Evolutionary conservation across 35 echinoderm and acorn worm species (phyloP).

Genomic region (Holothuria glaberrima): DNA sequence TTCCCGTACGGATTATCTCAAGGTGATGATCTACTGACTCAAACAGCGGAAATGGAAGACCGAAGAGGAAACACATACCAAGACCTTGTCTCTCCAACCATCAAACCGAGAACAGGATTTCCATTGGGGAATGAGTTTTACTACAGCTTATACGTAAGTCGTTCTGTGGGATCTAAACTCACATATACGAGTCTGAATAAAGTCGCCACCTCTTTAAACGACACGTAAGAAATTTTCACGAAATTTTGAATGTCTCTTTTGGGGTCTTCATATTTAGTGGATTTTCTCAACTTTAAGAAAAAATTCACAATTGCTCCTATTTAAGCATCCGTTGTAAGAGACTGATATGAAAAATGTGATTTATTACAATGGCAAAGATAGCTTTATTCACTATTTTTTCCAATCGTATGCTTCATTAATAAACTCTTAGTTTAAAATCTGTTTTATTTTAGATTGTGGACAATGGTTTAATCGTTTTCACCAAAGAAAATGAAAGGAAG

Average conservation of each 20-base stretch:
- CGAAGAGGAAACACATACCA: not conserved
- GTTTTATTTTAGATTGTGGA: conserved; percentile 72
- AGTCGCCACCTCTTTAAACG: no score
- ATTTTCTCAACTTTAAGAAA: no score
- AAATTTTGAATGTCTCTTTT: no score
- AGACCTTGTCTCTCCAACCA: not conserved
- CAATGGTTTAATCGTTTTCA: conserved; percentile 89
- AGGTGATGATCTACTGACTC: not conserved
- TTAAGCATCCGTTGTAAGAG: no score
- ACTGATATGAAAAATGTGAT: no score
- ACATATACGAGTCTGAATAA: no score
- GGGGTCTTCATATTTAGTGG: no score
- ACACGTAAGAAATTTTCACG: no score
- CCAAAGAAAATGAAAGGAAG: conserved; percentile 81
- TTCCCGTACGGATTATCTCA: not conserved
- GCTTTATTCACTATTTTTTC: no score
- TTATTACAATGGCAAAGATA: no score
- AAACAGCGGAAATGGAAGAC: not conserved
- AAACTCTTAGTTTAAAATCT: not conserved
- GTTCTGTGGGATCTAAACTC: not conserved
- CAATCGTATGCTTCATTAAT: no score
- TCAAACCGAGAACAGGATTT: not conserved
- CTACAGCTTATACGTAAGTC: not conserved
- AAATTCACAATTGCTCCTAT: no score
- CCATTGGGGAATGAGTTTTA: not conserved